These are phyloP conservation scores for Clarias gariepinus DNA, from an alignment of 2,113 vertebrate genomes.

Conservation along the genomic window DNA sequence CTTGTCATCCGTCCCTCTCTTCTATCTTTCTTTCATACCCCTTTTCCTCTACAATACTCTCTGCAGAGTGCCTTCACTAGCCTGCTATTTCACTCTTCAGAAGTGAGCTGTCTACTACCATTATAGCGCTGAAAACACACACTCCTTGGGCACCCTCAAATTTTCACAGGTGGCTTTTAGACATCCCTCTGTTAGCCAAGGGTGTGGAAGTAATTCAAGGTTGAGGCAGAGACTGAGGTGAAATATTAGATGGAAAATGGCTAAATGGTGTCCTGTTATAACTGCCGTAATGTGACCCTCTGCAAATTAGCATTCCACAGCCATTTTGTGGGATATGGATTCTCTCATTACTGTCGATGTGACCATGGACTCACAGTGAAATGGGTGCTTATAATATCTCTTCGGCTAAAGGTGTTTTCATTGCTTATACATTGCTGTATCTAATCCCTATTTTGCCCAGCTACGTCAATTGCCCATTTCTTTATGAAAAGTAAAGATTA, in stretches of 20 bases:
- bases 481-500: constrained; percentile 29
- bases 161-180: constrained; percentile 54
- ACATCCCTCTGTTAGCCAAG: constrained; percentile 26
- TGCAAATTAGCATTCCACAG: constrained; percentile 20
- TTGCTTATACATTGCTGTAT: not conserved
- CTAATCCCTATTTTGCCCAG: constrained; percentile 25
- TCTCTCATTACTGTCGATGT: constrained; percentile 8
- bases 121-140: constrained; percentile 67
- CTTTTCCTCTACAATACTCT: constrained; percentile 43
- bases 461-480: constrained; percentile 25
- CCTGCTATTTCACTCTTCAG: constrained; percentile 70
- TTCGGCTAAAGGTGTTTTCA: not conserved
- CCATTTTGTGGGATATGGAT: constrained; percentile 8
- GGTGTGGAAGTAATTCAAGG: constrained; percentile 11
- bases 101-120: constrained; percentile 64
- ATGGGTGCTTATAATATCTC: constrained; percentile 19
- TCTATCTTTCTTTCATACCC: constrained; percentile 60
- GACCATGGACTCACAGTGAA: not conserved
- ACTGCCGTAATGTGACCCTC: not conserved
- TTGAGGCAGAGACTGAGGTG: constrained; percentile 4
- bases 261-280: constrained; percentile 10
- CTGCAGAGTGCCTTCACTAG: constrained; percentile 59
- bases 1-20: constrained; percentile 63
- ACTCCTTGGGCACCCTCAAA: constrained; percentile 59
- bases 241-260: constrained; percentile 17